Base-by-base conservation (phyloP, 1,140 invertebrate species). In the Micrasema longulum region DNA sequence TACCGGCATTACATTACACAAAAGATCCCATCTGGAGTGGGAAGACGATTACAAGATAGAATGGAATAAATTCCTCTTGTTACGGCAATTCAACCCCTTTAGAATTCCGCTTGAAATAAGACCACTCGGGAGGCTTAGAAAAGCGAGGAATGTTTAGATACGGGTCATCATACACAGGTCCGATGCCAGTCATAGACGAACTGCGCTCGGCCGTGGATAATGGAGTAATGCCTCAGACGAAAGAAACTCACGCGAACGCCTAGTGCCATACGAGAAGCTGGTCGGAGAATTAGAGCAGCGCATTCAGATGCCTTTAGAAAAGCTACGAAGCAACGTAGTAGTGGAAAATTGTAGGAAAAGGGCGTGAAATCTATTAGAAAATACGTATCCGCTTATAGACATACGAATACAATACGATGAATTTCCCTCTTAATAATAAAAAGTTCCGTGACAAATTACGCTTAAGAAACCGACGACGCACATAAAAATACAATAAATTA, bases 141-240 rank as follows among this genome's bases (percentile, higher is more conserved):
- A 45, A 45, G 41, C 60, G 41, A 62, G 57, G 57, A 43, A 62
- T 62, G 14, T 43, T 62, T 43, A 38, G 38, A 63, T 22, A 23
- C 60, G 38, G 38, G 60, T 43, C 38, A 26, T 12, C 16, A 14
- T 20, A 45, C 60, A 26, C 20, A 45, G 7, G 22, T 38, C 26
- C 2, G 26, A 31, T n/a, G n/a, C 26, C 26, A 31, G 26, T 2
- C 47, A 16, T 16, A 11, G 2, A 16, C 14, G 20, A 9, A 50
- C 47, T 31, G 16, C 48, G 48, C 48, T 2, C 22, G 48, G 14
- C 10, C 5, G n/a, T 36, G 14, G 26, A 20, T n/a, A 60, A 2
- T 35, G 12, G 14, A n/a, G 22, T n/a, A 45, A 63, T 55, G 26
- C n/a, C 52, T 16, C 6, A 10, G 52, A 10, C 7, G 20, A 5